Percentiles rank a stretch among this genome's conserved stretches.
Conservation (phyloP, 2,113 vertebrate genomes). For the Oryzias melastigma region DNA sequence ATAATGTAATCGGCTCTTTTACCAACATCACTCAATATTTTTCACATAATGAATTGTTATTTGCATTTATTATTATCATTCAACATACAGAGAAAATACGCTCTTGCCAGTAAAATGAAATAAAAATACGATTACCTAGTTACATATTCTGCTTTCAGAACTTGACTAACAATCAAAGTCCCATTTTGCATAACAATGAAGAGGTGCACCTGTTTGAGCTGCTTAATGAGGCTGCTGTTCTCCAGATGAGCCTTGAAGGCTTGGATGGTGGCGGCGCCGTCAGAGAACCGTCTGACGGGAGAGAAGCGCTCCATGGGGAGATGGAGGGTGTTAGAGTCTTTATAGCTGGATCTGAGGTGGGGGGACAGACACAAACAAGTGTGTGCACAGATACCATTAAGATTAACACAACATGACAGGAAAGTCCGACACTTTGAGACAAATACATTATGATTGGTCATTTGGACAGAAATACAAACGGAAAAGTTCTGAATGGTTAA, state of each 20-base stretch:
- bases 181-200: neutral
- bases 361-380: conserved; percentile 32
- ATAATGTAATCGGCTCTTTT: too few species aligned
- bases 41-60: too few species aligned
- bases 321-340: conserved; percentile 97
- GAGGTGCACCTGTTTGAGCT: conserved; percentile 91
- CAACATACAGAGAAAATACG: too few species aligned
- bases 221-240: conserved; percentile 95
- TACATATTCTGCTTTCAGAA: neutral
- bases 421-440: neutral
- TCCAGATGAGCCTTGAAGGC: conserved; percentile 98
- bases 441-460: neutral
- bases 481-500: neutral
- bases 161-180: too few species aligned
- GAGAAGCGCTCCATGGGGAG: conserved; percentile 98
- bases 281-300: conserved; percentile 95
- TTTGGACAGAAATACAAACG: neutral
- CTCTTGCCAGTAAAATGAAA: too few species aligned
- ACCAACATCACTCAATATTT: too few species aligned
- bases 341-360: conserved; percentile 88
- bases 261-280: conserved; percentile 95
- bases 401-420: conserved; percentile 1
- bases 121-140: neutral
- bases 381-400: conserved; percentile 19
- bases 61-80: too few species aligned